Base-by-base conservation (phyloP, 2,113 vertebrate species). In the Balaeniceps rex region DNA sequence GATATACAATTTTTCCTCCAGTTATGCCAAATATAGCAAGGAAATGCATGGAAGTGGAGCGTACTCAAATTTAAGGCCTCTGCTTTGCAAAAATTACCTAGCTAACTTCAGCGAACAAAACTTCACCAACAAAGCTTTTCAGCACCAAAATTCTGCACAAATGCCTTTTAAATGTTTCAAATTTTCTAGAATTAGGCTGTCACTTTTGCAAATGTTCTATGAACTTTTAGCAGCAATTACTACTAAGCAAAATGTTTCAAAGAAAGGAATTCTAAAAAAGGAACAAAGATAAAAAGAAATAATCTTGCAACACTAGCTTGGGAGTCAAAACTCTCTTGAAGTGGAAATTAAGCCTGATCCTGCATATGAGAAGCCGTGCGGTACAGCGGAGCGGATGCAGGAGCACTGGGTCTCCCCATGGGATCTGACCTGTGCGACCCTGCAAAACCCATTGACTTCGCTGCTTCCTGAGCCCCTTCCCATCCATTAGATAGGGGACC, bases 141-240 rank as follows among this genome's bases (percentile, higher is more conserved):
- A 91, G 54, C 68, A 90, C 82, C 81, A 83, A 94, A 96, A 97
- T 94, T 83, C 78, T 70, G 18, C 46, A 90, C 78, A 90, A 96
- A 94, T 90, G 82, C 29, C 70, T 96, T 96, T 93, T 90, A 95
- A 96, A 93, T 74, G 87, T 95, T 95, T 89, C 94, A 95, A 93
- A 96, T 97, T 96, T 96, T 96, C 97, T 95, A 66, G 94, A 95
- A 97, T 97, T 97, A 97, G 94, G 84, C 97, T 97, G 97, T 97
- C 95, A 97, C 82, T 95, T 97, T 60, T 83, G 29, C 78, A 93
- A 95, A 89, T 64, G 94, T 91, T 96, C 95, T 52, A 78, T 88
- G 91, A 95, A 95, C 96, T 95, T 97, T 91, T 95, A 97, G 75
- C 89, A 86, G 96, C 95, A 96, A 97, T 97, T 97, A 95, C 95